phyloP scores from a whole-genome alignment of 2,113 vertebrate genomes.

The Nesospiza acunhae region DNA sequence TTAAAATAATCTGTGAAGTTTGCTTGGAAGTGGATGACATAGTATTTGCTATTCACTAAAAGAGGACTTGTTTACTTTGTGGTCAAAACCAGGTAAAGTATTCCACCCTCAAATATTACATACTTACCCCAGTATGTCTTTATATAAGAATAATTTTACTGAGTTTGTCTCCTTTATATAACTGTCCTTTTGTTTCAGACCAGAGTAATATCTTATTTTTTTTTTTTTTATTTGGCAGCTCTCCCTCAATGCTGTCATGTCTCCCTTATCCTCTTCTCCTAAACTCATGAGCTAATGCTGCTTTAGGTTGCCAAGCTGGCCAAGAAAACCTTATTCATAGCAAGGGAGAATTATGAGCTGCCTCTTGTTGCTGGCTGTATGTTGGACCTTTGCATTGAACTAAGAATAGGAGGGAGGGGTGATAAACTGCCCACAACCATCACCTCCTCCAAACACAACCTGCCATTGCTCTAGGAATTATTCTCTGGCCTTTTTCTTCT shows the following conservation, averaged over 20 bases:
- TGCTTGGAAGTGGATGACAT: background rate
- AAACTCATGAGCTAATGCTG: background rate
- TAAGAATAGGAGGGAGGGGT: background rate
- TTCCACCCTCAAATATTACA: background rate
- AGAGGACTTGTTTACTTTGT: background rate
- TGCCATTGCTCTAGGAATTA: background rate
- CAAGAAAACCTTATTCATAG: background rate
- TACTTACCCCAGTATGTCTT: background rate
- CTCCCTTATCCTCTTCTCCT: background rate
- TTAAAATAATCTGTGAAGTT: constrained; percentile 28
- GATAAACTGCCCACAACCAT: background rate
- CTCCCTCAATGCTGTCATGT: background rate
- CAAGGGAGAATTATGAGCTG: background rate
- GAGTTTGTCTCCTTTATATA: background rate
- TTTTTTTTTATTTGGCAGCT: background rate
- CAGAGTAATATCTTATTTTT: background rate
- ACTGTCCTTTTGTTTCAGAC: background rate
- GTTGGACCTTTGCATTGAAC: background rate
- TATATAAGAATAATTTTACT: background rate
- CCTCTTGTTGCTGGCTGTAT: background rate
- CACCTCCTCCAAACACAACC: background rate
- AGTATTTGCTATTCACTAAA: background rate
- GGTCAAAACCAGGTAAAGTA: background rate
- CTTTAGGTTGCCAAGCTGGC: background rate
- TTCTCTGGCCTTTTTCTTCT: background rate